A percentile compares a stretch with the other conserved stretches of the same genome.
phyloP scores from a whole-genome alignment of 2,888 invertebrate genomes.

The Linnaemya tessellans region DNA sequence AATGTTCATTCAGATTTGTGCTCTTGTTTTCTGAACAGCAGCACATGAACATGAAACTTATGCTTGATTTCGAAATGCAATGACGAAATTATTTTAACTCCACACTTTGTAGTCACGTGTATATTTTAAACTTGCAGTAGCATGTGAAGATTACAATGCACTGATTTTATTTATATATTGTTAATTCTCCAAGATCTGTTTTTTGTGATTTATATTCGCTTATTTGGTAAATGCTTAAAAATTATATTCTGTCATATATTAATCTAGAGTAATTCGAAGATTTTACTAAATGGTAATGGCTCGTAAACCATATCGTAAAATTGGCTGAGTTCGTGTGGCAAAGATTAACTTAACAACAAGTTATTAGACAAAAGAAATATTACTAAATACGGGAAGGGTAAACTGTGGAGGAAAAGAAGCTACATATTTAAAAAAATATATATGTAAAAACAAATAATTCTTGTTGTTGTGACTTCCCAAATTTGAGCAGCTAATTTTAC shows the following conservation, averaged over 20 bases:
- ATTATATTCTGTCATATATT: conserved; percentile 53
- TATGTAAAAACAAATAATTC: no score
- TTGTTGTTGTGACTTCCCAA: no score
- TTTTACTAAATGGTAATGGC: conserved; percentile 49
- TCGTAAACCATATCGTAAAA: conserved; percentile 66
- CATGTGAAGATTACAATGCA: conserved; percentile 54
- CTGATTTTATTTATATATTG: conserved; percentile 65
- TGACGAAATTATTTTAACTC: conserved; percentile 46
- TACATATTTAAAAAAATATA: no score
- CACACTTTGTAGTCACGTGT: conserved; percentile 58
- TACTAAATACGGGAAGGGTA: not conserved
- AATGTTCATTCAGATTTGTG: conserved; percentile 34
- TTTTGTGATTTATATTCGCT: conserved; percentile 37
- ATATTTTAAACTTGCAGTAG: not conserved
- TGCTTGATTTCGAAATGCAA: conserved; percentile 52
- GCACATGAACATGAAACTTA: conserved; percentile 61
- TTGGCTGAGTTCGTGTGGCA: conserved; percentile 42
- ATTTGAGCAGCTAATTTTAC: no score
- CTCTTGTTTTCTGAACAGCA: conserved; percentile 8
- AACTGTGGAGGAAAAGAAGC: no score
- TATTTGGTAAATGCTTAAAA: conserved; percentile 35
- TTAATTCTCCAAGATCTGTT: conserved; percentile 50
- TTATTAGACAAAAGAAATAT: not conserved
- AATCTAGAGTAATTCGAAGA: conserved; percentile 30
- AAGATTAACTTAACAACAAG: conserved; percentile 32